Evolutionary conservation across 2,888 invertebrate species (phyloP), one percentile per base, ranked within the genome.

Genomic region (Maniola hyperantus): DNA sequence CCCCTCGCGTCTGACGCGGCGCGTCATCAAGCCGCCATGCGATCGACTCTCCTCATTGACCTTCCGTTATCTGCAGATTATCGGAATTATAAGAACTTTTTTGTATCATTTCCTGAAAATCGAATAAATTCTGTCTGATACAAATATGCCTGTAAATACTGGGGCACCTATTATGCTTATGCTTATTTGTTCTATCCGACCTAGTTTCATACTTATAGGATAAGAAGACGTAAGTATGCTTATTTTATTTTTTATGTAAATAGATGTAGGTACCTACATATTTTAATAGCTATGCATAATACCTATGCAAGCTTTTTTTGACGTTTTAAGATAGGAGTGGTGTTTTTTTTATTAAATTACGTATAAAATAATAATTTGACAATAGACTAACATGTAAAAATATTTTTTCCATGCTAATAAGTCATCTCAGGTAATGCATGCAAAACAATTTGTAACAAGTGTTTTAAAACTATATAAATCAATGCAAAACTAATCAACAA

Each of bases 41-140:
- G 84, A 85, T 86, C 85, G 85, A 85, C 83, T 85, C 87, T 88
- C 82, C 87, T 88, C 88, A 86, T 87, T 91, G 91, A 92, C 91
- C 91, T 90, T 91, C 88, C 86, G 88, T 88, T 89, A 91, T 89
- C 89, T 87, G 80, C 83, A 79, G 84, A 88, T 85, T 87, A 81
- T 87, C 83, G 77, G 74, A 78, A 74, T 80, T 72, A 72, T 75
- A 74, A 74, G 73, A 72, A 75, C 62, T 68, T 69, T 65, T 63
- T 67, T 67, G 55, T 69, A 69, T 65, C 48, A 48, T 69, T 67
- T 65, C 69, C 69, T 69, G 69, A 63, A 64, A 68, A 64, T 48
- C 46, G 58, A 57, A 58, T 60, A 58, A 48, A 44, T 18, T 62
- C 39, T 15, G 50, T 51, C 11, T 5, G 26, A 20, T 20, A 10